These are phyloP conservation scores for Troilus luridus DNA, from an alignment of 2,888 invertebrate species.

Conservation along the genomic window DNA sequence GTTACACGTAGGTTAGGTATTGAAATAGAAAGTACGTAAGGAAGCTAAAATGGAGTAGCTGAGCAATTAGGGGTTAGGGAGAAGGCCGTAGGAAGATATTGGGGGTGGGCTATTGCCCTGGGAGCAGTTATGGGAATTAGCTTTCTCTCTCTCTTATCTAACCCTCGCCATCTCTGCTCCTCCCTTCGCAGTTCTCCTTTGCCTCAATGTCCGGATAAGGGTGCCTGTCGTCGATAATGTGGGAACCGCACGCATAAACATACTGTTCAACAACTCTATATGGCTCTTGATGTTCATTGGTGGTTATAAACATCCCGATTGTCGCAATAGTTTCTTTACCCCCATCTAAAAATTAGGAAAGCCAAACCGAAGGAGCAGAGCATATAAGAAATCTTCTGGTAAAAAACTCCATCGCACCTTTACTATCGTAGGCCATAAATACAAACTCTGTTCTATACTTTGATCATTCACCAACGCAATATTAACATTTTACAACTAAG, in stretches of 20 bases:
- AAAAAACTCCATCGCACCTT: too few species aligned
- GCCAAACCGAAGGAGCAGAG: too few species aligned
- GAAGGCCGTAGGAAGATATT: constrained; percentile 22
- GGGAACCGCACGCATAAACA: not conserved
- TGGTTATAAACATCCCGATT: not conserved
- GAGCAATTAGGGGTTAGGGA: not conserved
- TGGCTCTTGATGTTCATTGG: not conserved
- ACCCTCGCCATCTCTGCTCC: not conserved
- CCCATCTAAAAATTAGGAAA: not conserved
- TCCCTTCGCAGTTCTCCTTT: not conserved
- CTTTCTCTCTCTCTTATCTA: not conserved
- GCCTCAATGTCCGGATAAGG: not conserved
- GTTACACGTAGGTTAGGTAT: not conserved
- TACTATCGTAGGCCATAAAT: too few species aligned
- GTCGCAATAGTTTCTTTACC: not conserved
- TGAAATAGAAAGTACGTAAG: not conserved
- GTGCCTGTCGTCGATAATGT: not conserved
- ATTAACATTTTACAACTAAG: too few species aligned
- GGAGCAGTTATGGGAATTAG: constrained; percentile 49
- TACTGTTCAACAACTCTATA: not conserved
- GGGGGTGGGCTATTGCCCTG: not conserved
- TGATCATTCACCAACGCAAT: too few species aligned
- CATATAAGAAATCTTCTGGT: too few species aligned
- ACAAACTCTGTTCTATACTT: too few species aligned
- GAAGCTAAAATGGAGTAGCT: not conserved